Percentiles rank a stretch among this genome's conserved stretches.
Evolutionary conservation across 2,797 vertebrate genomes (phyloP).

Genomic region (Carduelis carduelis): DNA sequence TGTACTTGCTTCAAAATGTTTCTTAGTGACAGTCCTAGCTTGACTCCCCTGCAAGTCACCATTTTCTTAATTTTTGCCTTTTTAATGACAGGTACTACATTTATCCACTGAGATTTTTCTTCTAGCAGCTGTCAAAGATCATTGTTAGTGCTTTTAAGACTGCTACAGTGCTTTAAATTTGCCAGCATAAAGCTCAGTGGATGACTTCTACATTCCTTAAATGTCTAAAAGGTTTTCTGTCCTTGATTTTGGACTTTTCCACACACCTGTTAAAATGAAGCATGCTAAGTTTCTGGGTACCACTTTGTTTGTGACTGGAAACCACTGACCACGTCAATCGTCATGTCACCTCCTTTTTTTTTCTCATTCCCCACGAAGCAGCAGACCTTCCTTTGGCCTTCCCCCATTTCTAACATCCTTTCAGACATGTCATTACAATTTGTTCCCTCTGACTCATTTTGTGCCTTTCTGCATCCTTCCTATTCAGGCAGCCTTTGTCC

Average conservation of each 20-base stretch:
- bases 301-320: background rate
- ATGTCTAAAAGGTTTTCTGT: background rate
- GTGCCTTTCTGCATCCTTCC: background rate
- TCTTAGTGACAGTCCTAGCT: background rate
- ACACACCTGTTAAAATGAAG: background rate
- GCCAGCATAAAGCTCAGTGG: background rate
- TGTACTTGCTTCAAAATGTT: background rate
- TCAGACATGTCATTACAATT: background rate
- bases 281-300: background rate
- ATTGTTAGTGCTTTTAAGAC: background rate
- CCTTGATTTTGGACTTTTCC: background rate
- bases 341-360: background rate
- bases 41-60: background rate
- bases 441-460: slow-evolving; percentile 15
- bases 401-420: background rate
- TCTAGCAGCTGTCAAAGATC: background rate
- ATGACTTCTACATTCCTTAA: background rate
- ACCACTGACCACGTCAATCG: background rate
- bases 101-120: background rate
- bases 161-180: background rate
- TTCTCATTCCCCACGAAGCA: background rate
- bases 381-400: background rate
- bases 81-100: slow-evolving; percentile 20
- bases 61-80: background rate
- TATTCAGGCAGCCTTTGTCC: background rate